Conservation (phyloP, 1,140 invertebrate genomes). For the Uloborus diversus region DNA sequence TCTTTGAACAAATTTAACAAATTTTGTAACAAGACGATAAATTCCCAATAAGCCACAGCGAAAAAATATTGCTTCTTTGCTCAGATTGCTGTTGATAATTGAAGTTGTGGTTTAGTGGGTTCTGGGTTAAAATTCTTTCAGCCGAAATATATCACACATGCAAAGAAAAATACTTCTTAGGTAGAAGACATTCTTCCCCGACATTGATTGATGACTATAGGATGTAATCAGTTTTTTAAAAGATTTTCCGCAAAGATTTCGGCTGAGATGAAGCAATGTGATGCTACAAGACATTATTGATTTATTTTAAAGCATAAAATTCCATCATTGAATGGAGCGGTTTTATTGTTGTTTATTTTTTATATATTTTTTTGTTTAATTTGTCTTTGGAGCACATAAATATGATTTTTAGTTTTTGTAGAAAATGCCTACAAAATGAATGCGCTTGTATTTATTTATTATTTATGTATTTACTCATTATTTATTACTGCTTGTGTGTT, state of each 20-base stretch:
- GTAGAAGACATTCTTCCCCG: constrained; percentile 49
- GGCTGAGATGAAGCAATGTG: constrained; percentile 23
- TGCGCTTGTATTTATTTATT: neutral
- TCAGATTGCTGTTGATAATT: constrained; percentile 26
- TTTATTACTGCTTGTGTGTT: too few relatives aligned
- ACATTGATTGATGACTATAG: constrained; percentile 44
- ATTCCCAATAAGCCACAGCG: too few relatives aligned
- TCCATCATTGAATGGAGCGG: too few relatives aligned
- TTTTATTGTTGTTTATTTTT: too few relatives aligned
- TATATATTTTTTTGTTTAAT: neutral
- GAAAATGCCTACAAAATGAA: neutral
- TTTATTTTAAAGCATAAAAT: too few relatives aligned
- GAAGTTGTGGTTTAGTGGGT: constrained; percentile 18
- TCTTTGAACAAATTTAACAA: too few relatives aligned
- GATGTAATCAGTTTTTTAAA: constrained; percentile 43
- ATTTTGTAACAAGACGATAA: too few relatives aligned
- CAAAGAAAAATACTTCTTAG: constrained; percentile 44
- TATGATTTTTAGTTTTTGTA: neutral
- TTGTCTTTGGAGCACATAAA: neutral
- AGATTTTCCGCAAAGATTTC: neutral
- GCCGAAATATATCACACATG: constrained; percentile 29
- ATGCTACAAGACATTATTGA: neutral
- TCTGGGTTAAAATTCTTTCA: constrained; percentile 7
- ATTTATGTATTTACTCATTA: neutral
- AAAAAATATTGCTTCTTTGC: too few relatives aligned